Conservation (phyloP, 2,888 invertebrate genomes). For the Deroplatys truncata region DNA sequence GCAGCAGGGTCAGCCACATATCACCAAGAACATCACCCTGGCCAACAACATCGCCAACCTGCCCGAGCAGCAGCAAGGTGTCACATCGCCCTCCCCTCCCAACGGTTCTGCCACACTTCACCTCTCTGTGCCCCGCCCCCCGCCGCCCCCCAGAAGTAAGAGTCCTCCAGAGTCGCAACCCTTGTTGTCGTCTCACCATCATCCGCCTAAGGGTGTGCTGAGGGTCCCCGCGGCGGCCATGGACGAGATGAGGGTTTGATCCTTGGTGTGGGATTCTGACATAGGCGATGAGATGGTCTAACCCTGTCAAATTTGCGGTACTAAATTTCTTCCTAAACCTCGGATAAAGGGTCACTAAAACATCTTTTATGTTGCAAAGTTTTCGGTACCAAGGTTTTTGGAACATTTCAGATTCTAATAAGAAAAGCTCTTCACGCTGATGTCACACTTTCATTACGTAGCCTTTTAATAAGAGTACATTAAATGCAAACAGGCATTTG, state of each 20-base stretch:
- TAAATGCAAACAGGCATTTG: too few species aligned
- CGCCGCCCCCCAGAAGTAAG: conserved; percentile 53
- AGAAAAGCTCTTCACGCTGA: too few species aligned
- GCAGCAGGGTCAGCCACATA: conserved; percentile 42
- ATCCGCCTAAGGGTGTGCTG: conserved; percentile 17
- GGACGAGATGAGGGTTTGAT: conserved; percentile 90
- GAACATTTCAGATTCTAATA: too few species aligned
- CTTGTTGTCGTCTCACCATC: conserved; percentile 47
- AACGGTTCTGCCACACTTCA: conserved; percentile 51
- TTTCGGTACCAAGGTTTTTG: too few species aligned
- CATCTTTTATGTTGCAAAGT: too few species aligned
- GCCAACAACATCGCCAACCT: conserved; percentile 42
- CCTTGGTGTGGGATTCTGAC: neutral
- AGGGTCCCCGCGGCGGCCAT: conserved; percentile 70
- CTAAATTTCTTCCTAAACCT: too few species aligned
- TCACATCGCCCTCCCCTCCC: conserved; percentile 49
- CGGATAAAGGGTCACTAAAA: too few species aligned
- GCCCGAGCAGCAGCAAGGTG: conserved; percentile 43
- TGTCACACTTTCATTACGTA: too few species aligned
- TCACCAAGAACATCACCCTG: conserved; percentile 49
- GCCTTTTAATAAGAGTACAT: too few species aligned
- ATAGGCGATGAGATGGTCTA: neutral
- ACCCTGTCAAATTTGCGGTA: neutral
- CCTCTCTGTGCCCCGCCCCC: conserved; percentile 52
- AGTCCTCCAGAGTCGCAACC: conserved; percentile 55